Evolutionary conservation across 2,888 invertebrate species (phyloP).

Genomic region (Psococerastis gibbosa): DNA sequence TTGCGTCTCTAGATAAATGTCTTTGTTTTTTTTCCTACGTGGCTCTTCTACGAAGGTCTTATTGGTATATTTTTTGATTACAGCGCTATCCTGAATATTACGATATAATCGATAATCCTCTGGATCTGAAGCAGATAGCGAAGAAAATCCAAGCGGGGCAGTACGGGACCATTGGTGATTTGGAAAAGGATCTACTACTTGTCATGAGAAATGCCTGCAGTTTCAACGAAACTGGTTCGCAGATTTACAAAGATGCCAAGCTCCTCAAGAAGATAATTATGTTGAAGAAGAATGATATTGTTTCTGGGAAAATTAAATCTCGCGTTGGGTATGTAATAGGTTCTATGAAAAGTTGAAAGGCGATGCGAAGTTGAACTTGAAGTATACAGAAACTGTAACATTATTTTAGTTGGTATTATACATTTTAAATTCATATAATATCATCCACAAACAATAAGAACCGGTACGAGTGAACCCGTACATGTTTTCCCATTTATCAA

Average conservation of each 20-base stretch:
- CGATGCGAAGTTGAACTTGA: too few species aligned
- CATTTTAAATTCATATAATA: too few species aligned
- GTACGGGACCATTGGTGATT: slow-evolving; percentile 55
- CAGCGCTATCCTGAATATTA: slow-evolving; percentile 88
- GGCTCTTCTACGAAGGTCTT: background rate
- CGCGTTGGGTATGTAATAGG: slow-evolving; percentile 10
- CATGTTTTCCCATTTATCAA: too few species aligned
- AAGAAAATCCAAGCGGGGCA: slow-evolving; percentile 71
- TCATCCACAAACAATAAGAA: too few species aligned
- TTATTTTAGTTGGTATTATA: too few species aligned
- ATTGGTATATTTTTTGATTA: slow-evolving; percentile 15
- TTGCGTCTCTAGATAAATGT: slow-evolving; percentile 13
- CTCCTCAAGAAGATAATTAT: slow-evolving; percentile 58
- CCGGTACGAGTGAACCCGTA: too few species aligned
- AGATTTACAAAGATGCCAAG: slow-evolving; percentile 91
- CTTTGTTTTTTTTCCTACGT: slow-evolving; percentile 5
- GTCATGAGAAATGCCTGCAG: slow-evolving; percentile 91
- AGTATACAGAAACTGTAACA: too few species aligned
- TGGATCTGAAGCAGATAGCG: slow-evolving; percentile 86
- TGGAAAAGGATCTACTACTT: slow-evolving; percentile 75
- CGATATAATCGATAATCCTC: slow-evolving; percentile 80
- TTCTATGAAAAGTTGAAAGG: too few species aligned
- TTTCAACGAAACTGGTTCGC: slow-evolving; percentile 92
- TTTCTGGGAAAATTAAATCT: slow-evolving; percentile 39
- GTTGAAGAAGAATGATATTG: slow-evolving; percentile 49